phyloP scores from a whole-genome alignment of 2,888 invertebrate species.

The Lasioglossum figueresi region DNA sequence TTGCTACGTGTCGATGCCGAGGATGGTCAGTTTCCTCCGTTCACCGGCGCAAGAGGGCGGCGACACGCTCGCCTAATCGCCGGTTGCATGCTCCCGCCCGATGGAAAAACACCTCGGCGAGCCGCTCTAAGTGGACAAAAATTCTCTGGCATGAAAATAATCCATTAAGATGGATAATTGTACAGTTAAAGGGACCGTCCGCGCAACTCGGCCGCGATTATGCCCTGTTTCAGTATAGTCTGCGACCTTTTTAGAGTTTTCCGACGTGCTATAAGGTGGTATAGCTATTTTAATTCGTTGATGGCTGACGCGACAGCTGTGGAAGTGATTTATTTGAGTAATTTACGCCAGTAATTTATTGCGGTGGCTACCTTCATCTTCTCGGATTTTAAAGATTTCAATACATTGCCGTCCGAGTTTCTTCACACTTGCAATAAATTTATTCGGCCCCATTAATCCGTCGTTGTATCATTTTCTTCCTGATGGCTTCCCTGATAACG shows the following conservation, averaged over 20 bases:
- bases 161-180: background rate
- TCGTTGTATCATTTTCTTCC: too few relatives aligned
- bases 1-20: slow-evolving; percentile 52
- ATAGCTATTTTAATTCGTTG: background rate
- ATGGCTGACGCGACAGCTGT: background rate
- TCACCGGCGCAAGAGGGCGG: slow-evolving; percentile 59
- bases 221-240: background rate
- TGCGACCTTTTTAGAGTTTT: background rate
- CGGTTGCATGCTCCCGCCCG: slow-evolving; percentile 59
- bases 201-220: background rate
- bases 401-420: background rate
- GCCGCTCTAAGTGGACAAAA: background rate
- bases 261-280: background rate
- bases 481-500: too few relatives aligned
- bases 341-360: background rate
- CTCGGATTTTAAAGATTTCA: background rate
- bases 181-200: background rate
- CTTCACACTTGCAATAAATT: too few relatives aligned
- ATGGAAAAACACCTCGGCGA: slow-evolving; percentile 58
- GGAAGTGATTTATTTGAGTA: background rate
- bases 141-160: background rate
- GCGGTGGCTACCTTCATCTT: background rate
- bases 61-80: slow-evolving; percentile 70
- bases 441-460: too few relatives aligned
- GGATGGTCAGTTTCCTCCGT: slow-evolving; percentile 38